phyloP scores from a whole-genome alignment of 2,113 vertebrate genomes.

The Apodemus sylvaticus region DNA sequence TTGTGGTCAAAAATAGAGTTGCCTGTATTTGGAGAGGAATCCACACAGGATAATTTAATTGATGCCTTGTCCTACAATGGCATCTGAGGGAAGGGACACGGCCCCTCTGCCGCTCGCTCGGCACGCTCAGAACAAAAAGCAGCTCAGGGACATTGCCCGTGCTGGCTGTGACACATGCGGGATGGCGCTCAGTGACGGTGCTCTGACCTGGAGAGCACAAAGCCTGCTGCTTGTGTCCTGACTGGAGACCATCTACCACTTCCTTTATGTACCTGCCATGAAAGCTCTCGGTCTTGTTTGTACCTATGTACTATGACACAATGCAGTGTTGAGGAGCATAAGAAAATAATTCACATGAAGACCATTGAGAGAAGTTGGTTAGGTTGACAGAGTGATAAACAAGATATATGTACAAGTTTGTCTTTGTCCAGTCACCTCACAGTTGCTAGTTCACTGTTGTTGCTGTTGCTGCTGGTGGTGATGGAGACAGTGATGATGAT shows the following conservation, averaged over 20 bases:
- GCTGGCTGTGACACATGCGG: not conserved
- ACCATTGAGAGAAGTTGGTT: not conserved
- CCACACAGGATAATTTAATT: not conserved
- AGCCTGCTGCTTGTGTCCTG: not conserved
- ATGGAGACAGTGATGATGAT: too few relatives aligned
- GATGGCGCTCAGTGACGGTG: not conserved
- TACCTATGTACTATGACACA: not conserved
- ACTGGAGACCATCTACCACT: not conserved
- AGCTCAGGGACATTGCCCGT: not conserved
- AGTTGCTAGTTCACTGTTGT: not conserved
- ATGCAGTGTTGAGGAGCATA: not conserved
- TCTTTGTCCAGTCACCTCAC: not conserved
- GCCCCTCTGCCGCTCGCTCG: not conserved
- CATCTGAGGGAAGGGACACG: not conserved
- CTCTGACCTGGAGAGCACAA: too few relatives aligned
- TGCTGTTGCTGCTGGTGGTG: too few relatives aligned
- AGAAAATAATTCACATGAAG: not conserved
- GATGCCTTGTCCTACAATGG: not conserved
- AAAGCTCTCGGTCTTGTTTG: not conserved
- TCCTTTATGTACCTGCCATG: not conserved
- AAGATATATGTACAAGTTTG: not conserved
- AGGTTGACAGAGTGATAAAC: not conserved
- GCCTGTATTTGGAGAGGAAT: not conserved
- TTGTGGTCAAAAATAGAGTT: conserved; percentile 17
- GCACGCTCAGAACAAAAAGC: not conserved